A percentile compares a stretch with the other conserved stretches of the same genome.
Conservation (phyloP, 2,113 vertebrate species). For the Alligator sinensis region DNA sequence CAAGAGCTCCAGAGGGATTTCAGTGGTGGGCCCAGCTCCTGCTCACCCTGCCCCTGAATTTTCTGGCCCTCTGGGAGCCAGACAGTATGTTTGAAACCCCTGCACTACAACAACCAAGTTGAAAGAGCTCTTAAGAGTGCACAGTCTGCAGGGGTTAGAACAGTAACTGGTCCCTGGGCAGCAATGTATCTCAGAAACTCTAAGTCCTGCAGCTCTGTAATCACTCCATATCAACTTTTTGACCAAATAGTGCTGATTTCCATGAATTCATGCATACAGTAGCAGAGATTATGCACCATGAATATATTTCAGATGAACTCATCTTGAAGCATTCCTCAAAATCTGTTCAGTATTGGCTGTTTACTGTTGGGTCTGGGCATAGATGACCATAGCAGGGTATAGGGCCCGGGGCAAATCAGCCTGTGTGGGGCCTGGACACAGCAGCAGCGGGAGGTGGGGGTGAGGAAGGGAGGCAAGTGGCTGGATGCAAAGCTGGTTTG, state of each 20-base stretch:
- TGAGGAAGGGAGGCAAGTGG: too few relatives aligned
- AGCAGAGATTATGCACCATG: not conserved
- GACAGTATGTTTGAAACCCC: too few relatives aligned
- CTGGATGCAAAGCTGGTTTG: too few relatives aligned
- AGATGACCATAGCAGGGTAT: too few relatives aligned
- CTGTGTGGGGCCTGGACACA: too few relatives aligned
- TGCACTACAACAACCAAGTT: not conserved
- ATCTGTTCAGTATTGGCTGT: not conserved
- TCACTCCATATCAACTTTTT: not conserved
- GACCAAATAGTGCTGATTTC: not conserved
- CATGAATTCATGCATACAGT: not conserved
- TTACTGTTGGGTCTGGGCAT: not conserved
- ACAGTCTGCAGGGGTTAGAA: not conserved
- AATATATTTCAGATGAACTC: not conserved
- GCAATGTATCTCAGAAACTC: not conserved
- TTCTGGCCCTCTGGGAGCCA: too few relatives aligned
- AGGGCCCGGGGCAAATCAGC: too few relatives aligned
- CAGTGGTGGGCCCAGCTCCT: too few relatives aligned
- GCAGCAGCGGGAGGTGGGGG: too few relatives aligned
- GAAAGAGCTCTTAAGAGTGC: not conserved
- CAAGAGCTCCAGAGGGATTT: too few relatives aligned
- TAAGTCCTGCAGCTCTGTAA: not conserved
- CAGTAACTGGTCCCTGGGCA: not conserved
- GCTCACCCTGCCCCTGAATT: too few relatives aligned
- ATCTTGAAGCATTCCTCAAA: not conserved